Base-by-base conservation (phyloP, 2,113 vertebrate species). In the Polypterus bichir region DNA sequence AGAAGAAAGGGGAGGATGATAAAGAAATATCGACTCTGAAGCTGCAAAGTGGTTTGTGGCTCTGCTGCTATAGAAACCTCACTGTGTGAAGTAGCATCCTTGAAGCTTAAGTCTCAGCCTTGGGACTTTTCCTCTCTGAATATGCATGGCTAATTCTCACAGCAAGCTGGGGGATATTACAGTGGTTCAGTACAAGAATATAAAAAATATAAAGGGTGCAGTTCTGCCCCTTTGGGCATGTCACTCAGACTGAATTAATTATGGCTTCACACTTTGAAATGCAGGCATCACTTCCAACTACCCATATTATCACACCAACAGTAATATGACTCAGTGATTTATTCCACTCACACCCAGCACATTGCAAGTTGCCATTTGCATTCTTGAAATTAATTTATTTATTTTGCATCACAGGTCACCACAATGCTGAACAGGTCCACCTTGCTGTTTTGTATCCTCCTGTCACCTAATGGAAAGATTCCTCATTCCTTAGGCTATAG, bases 1-100 rank as follows among this genome's bases (percentile, higher is more conserved):
- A 51, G 4, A 49, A 52, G 6, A n/a, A 5, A 58, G 64, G 61
- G 58, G 61, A 59, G 67, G 71, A 67, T 55, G 54, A 55, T 55
- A 10, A 55, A 55, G 54, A 27, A 55, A 52, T 52, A 52, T 52
- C 10, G 51, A 52, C 51, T 52, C 10, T 7, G 7, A 52, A 52
- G 10, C 10, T 3, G 10, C 7, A 52, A 52, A 10, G 51, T 10
- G 64, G 67, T 56, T 52, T 62, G 6, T 47, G 64, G 45, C 64
- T 9, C 3, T 62, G 65, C 62, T 44, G 53, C 44, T 67, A 57
- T 61, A 52, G 51, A 52, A 52, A 52, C 51, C 51, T 52, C 10
- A 8, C 51, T 4, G 51, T 52, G 51, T 52, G 7, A 52, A 52
- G 51, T 52, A 52, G 7, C 51, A 4, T 8, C 51, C 51, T 52